Conservation (phyloP, 1,140 invertebrate species). For the Drosophila suzukii region DNA sequence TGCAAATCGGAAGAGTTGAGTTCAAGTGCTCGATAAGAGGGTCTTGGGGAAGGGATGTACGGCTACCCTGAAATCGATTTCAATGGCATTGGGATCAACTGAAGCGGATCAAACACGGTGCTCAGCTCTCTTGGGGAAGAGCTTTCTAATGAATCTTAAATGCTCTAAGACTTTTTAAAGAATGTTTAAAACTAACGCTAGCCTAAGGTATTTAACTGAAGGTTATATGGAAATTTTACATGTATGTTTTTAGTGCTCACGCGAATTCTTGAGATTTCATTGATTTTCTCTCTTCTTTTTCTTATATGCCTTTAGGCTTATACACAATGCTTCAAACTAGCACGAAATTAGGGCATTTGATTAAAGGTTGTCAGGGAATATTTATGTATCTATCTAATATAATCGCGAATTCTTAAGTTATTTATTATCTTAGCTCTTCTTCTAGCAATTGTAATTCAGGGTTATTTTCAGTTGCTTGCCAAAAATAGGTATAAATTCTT, state of each 20-base stretch:
- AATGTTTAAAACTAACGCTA: background rate
- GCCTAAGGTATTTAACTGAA: background rate
- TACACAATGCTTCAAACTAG: too few species aligned
- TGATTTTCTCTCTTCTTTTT: too few species aligned
- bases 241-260: too few species aligned
- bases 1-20: conserved; percentile 43
- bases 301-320: too few species aligned
- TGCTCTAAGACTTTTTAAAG: background rate
- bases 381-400: background rate
- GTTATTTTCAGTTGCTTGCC: too few species aligned
- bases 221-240: too few species aligned
- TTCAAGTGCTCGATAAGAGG: conserved; percentile 22
- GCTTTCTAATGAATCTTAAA: background rate
- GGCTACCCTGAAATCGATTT: conserved; percentile 28
- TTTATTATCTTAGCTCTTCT: background rate
- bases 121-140: background rate
- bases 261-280: background rate
- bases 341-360: too few species aligned
- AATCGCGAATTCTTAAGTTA: background rate
- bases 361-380: background rate
- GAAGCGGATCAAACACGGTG: conserved; percentile 27
- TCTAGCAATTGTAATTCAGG: too few species aligned
- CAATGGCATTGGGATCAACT: conserved; percentile 42
- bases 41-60: background rate
- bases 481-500: too few species aligned